Evolutionary conservation across 1,140 invertebrate genomes (phyloP), one percentile per base, ranked within the genome.

Genomic region (Cydia splendana): DNA sequence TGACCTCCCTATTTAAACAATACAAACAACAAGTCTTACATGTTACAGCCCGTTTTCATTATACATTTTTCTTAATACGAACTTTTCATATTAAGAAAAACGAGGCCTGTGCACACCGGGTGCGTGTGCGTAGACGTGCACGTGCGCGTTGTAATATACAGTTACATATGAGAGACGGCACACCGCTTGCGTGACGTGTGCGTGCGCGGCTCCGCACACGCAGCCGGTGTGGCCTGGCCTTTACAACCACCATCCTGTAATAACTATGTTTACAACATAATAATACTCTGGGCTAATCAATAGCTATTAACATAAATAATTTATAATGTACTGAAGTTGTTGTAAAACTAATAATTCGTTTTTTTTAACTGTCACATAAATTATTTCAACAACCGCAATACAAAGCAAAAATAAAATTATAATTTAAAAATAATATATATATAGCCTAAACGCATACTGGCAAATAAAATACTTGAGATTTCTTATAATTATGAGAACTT

Each of bases 11-110:
- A 45, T 45, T 48, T 45, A 71, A 71, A 71, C 34, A 77, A 78
- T 75, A 77, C 78, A 80, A 76, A 75, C 75, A 83, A 82, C 82
- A 86, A 86, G 83, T 87, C 85, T 87, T 85, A 84, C 78, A 73
- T 80, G 81, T 81, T 81, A 89, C 87, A 89, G 86, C 85, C 85
- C 82, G 75, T 80, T 62, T 62, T 62, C 57, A 24, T 62, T 62
- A 24, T 20, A 62, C n/a, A 24, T 62, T 62, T 62, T 12, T 62
- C 5, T 53, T 53, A 10, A 42, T 42, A 42, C 38, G 38, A 48
- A 48, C 12, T 48, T 48, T 48, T 15, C 45, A 48, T 30, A 42
- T 45, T 38, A 76, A 74, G 74, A 53, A 45, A 76, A 75, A 24
- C 53, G 30, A 24, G 28, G 24, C 24, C 24, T 24, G 24, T 24